Percentiles rank a stretch among this genome's conserved stretches.
phyloP scores from a whole-genome alignment of 2,797 vertebrate genomes.

The Coregonus suidteri region DNA sequence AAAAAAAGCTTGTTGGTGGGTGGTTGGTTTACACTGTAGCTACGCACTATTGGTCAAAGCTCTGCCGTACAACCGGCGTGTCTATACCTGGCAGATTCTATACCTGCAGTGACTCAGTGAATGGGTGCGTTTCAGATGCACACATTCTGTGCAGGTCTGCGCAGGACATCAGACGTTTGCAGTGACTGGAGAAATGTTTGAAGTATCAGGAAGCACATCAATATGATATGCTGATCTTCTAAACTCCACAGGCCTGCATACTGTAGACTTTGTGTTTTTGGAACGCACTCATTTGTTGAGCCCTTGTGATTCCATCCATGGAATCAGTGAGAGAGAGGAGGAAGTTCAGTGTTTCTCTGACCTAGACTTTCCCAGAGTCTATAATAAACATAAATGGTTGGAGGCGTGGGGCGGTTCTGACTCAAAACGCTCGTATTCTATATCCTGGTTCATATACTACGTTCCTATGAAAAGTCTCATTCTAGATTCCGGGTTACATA shows the following conservation, averaged over 20 bases:
- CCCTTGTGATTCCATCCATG: not conserved
- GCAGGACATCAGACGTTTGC: not conserved
- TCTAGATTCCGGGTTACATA: not conserved
- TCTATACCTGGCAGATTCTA: constrained; percentile 10
- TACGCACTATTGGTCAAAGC: constrained; percentile 8
- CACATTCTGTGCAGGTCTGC: constrained; percentile 28
- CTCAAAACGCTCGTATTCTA: not conserved
- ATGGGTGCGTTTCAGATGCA: not conserved
- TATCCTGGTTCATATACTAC: not conserved
- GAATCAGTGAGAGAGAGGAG: not conserved
- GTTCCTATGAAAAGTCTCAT: not conserved
- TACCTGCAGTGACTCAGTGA: constrained; percentile 30
- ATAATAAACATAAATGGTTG: not conserved
- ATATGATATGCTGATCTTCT: not conserved
- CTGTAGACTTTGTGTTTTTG: not conserved
- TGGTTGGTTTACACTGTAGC: constrained; percentile 17
- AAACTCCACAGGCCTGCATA: not conserved
- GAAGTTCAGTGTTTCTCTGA: not conserved
- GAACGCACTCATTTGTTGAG: not conserved
- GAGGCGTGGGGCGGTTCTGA: not conserved
- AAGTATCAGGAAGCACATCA: not conserved
- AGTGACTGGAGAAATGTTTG: not conserved
- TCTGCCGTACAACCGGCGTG: constrained; percentile 3
- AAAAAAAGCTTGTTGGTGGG: constrained; percentile 20
- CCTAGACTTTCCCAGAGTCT: not conserved